phyloP scores from a whole-genome alignment of 2,113 vertebrate species.

The Tetraodon nigroviridis region DNA sequence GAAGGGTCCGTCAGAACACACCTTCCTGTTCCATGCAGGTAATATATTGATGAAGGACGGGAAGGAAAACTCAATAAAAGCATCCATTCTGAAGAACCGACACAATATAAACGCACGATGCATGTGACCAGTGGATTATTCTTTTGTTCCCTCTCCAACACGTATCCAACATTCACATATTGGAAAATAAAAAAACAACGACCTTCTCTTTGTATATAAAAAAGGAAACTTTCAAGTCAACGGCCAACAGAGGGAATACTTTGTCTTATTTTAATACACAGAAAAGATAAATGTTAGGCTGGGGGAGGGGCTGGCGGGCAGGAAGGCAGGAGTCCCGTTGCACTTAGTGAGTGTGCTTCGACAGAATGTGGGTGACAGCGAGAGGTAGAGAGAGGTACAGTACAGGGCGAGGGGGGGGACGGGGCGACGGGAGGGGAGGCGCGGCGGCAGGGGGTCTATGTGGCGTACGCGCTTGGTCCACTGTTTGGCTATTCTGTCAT shows the following conservation, averaged over 20 bases:
- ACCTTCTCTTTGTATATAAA: conserved; percentile 78
- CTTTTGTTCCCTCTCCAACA: conserved; percentile 68
- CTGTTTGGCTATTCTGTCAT: conserved; percentile 97
- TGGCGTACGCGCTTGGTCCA: conserved; percentile 97
- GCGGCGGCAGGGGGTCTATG: conserved; percentile 72
- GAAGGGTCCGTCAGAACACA: conserved; percentile 76
- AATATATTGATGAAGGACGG: conserved; percentile 80
- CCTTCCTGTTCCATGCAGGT: conserved; percentile 92
- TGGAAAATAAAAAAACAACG: conserved; percentile 64
- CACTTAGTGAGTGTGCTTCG: conserved; percentile 98
- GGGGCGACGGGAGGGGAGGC: conserved; percentile 1
- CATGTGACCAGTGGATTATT: conserved; percentile 78
- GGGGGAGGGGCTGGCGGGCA: conserved; percentile 50
- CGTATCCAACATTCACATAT: conserved; percentile 75
- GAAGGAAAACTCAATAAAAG: conserved; percentile 77
- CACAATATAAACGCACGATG: conserved; percentile 82
- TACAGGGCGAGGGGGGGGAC: conserved; percentile 5
- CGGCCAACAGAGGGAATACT: conserved; percentile 73
- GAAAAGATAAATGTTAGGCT: conserved; percentile 42
- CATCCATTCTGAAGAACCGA: conserved; percentile 83
- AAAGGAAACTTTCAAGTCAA: conserved; percentile 89
- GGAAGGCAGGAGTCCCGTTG: conserved; percentile 79
- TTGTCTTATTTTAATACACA: conserved; percentile 39
- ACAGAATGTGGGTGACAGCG: conserved; percentile 74
- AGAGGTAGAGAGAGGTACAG: conserved; percentile 68